Percentiles rank a stretch among this genome's conserved stretches.
These are phyloP conservation scores for Incurvaria masculella DNA, from an alignment of 2,888 invertebrate species.

Conservation along the genomic window DNA sequence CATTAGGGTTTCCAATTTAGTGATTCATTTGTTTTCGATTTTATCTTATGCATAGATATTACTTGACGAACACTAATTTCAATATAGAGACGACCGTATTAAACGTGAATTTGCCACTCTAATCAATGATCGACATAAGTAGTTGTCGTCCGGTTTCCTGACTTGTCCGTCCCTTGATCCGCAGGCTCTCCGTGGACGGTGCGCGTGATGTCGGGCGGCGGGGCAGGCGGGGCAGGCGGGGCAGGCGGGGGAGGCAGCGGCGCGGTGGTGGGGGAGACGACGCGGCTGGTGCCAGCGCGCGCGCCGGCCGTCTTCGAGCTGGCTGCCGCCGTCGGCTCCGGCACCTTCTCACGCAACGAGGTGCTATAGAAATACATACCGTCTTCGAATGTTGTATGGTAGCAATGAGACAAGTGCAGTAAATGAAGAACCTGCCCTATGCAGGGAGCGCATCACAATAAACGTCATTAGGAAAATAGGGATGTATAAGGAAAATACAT, in stretches of 20 bases:
- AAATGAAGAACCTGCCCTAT: conserved; percentile 5
- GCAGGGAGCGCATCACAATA: conserved; percentile 5
- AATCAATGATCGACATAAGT: too few relatives aligned
- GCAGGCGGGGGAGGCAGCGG: conserved; percentile 68
- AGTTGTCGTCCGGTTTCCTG: too few relatives aligned
- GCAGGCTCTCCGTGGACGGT: conserved; percentile 94
- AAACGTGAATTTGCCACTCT: too few relatives aligned
- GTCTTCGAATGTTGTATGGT: conserved; percentile 8
- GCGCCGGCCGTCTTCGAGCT: conserved; percentile 88
- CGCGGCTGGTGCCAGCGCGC: conserved; percentile 87
- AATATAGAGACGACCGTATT: too few relatives aligned
- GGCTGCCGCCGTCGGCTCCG: conserved; percentile 58
- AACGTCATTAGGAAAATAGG: too few relatives aligned
- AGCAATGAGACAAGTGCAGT: conserved; percentile 6
- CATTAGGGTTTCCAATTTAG: too few relatives aligned
- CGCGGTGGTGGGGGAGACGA: conserved; percentile 83
- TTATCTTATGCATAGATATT: too few relatives aligned
- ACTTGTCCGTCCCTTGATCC: too few relatives aligned
- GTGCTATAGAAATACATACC: too few relatives aligned
- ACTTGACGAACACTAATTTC: too few relatives aligned
- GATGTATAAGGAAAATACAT: too few relatives aligned
- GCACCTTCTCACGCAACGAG: conserved; percentile 46
- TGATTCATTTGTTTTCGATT: too few relatives aligned
- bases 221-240: conserved; percentile 39
- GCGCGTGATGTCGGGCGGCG: conserved; percentile 74